Conservation (phyloP, 2,113 vertebrate genomes). For the Motacilla tschutschensis region DNA sequence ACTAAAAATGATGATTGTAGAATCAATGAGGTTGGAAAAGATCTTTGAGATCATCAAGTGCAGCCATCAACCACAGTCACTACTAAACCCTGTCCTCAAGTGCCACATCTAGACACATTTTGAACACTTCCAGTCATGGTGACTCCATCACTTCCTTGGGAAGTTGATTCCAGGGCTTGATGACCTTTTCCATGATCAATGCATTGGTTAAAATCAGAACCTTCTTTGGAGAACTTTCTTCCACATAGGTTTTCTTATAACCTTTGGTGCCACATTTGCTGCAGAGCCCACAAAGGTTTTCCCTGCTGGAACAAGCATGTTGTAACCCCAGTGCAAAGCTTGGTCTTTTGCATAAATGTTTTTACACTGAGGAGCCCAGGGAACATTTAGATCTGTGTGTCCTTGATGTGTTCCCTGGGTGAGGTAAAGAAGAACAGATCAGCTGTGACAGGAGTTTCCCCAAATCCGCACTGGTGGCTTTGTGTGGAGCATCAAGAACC, state of each 20-base stretch:
- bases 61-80: accelerated
- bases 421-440: not conserved
- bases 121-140: not conserved
- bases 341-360: not conserved
- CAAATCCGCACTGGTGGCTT: accelerated
- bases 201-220: accelerated
- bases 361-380: not conserved
- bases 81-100: not conserved
- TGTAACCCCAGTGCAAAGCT: accelerated
- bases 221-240: not conserved
- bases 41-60: not conserved
- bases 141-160: not conserved
- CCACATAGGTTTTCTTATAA: accelerated
- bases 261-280: not conserved
- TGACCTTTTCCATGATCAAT: not conserved
- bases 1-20: accelerated
- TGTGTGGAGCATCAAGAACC: not conserved
- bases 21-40: accelerated
- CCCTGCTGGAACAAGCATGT: accelerated
- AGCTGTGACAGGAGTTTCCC: accelerated
- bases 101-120: not conserved
- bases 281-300: accelerated
- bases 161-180: not conserved
- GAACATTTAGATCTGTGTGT: accelerated
- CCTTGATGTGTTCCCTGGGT: accelerated